Base-by-base conservation (phyloP, 2,113 vertebrate species). In the Zosterops japonicus region DNA sequence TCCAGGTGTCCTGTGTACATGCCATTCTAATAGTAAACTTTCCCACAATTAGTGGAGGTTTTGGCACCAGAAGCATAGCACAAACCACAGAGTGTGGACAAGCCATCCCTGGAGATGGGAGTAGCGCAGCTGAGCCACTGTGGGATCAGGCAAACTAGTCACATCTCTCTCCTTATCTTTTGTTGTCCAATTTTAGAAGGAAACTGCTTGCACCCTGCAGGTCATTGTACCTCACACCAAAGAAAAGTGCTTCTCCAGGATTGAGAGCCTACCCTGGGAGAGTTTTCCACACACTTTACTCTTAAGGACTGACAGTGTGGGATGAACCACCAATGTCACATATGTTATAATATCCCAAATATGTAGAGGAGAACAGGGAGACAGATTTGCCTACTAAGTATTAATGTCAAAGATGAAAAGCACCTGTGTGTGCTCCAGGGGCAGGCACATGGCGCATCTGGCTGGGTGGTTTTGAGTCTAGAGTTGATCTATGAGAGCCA, bases 11-110 rank as follows among this genome's bases (percentile, higher is more conserved):
- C 81, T 75, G 63, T 6, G 72, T 78, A 63, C 72, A 71, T 57
- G 33, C 81, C 75, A 78, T 88, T 85, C 81, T 90, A 91, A 50
- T 20, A 90, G 67, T 42, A 93, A 90, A 93, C 68, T 90, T 88
- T 81, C 86, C 85, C 86, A 90, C 65, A 81, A 53, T 42, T 90
- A 92, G 47, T 18, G 50, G 77, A 92, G 41, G 27, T 76, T 88
- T 87, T 2, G 1, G 88, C 83, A 93, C 59, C 44, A 81, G 64
- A 35, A 90, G 36, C 16, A 5, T 17, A 93, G 75, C 36, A 81
- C 71, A 89, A 90, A 92, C 68, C 86, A 71, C 23, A 12, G 6
- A 83, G 56, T 68, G 23, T 72, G 68, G 70, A 89, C 67, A 55
- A 93, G 50, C 61, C 31, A n/a, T 42, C 55, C 57, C 79, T 84